Conservation (phyloP, 2,888 invertebrate genomes). For the Calliphora vomitoria region DNA sequence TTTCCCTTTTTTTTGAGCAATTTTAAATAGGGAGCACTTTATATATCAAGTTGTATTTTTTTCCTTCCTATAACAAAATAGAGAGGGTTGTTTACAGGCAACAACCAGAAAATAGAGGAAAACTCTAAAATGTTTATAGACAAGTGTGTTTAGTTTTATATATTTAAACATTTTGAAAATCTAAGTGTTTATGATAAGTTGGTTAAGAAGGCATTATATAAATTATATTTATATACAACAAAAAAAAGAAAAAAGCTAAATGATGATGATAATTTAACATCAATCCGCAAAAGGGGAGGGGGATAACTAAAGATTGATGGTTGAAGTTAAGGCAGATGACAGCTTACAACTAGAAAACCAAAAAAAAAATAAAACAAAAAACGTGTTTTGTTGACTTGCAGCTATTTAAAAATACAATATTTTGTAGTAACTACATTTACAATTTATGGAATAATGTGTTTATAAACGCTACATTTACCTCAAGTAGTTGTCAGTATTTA, state of each 20-base stretch:
- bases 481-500: conserved; percentile 39
- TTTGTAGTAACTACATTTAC: background rate
- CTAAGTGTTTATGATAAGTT: conserved; percentile 68
- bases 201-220: conserved; percentile 60
- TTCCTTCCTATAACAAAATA: background rate
- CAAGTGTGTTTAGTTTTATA: conserved; percentile 58
- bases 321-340: conserved; percentile 60
- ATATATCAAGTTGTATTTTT: background rate
- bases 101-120: background rate
- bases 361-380: background rate
- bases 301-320: conserved; percentile 53
- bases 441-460: conserved; percentile 46
- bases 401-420: background rate
- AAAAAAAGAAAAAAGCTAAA: conserved; percentile 49
- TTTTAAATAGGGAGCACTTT: conserved; percentile 53
- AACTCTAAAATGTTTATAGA: conserved; percentile 51
- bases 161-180: conserved; percentile 46
- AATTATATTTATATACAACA: conserved; percentile 26
- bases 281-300: conserved; percentile 46
- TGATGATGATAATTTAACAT: conserved; percentile 56
- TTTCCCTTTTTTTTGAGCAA: background rate
- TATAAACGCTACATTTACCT: conserved; percentile 66
- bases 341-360: conserved; percentile 45
- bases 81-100: conserved; percentile 33
- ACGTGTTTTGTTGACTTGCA: background rate